A percentile compares a stretch with the other conserved stretches of the same genome.
Conservation (phyloP, 2,888 invertebrate genomes). For the Actias luna region DNA sequence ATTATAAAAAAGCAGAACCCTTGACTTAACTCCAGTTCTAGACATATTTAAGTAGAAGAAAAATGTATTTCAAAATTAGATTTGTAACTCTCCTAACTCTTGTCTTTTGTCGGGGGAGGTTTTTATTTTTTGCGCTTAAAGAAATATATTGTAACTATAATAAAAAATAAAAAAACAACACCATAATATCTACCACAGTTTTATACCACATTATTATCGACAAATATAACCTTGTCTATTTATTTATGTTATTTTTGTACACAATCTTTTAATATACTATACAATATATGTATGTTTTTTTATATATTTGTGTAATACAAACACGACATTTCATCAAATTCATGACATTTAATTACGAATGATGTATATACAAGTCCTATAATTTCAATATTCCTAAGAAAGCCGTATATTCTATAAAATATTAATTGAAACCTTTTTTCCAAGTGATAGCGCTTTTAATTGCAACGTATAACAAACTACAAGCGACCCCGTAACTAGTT, state of each 20-base stretch:
- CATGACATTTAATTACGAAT: not conserved
- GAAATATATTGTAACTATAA: not conserved
- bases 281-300: not conserved
- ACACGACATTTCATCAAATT: not conserved
- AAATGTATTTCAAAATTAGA: not conserved
- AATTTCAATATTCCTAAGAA: not conserved
- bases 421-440: not conserved
- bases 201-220: not conserved
- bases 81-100: not conserved
- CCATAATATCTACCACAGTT: not conserved
- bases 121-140: not conserved
- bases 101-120: not conserved
- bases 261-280: no score
- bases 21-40: not conserved
- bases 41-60: not conserved
- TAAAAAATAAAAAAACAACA: not conserved
- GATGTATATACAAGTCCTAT: not conserved
- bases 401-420: not conserved
- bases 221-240: not conserved
- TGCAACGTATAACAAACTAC: not conserved
- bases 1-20: not conserved
- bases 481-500: constrained; percentile 36
- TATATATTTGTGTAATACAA: not conserved
- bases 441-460: not conserved
- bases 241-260: no score